Evolutionary conservation across 2,888 invertebrate species (phyloP).

Genomic region (Drosophila phalerata): DNA sequence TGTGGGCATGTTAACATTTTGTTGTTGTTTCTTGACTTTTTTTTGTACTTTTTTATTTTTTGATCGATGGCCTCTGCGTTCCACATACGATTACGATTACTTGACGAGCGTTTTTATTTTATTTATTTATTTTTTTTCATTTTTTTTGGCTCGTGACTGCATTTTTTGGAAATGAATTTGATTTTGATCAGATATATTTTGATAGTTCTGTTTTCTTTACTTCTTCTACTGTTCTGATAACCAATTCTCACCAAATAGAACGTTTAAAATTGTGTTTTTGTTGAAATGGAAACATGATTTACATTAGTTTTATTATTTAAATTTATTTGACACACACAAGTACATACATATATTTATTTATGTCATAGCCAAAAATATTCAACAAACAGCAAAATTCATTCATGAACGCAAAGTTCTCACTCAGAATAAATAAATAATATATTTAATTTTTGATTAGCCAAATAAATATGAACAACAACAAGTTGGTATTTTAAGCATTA

Average conservation of each 20-base stretch:
- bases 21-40: slow-evolving; percentile 17
- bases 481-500: slow-evolving; percentile 50
- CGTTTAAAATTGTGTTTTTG: not conserved
- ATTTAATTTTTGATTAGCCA: slow-evolving; percentile 77
- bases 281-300: slow-evolving; percentile 6
- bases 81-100: slow-evolving; percentile 53
- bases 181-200: slow-evolving; percentile 44
- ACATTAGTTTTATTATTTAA: slow-evolving; percentile 42
- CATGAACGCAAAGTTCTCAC: slow-evolving; percentile 56
- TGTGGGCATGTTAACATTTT: slow-evolving; percentile 66
- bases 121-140: too few relatives aligned
- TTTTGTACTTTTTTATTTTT: slow-evolving; percentile 32
- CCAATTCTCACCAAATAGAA: not conserved
- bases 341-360: slow-evolving; percentile 8
- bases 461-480: slow-evolving; percentile 54
- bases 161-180: slow-evolving; percentile 48
- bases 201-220: slow-evolving; percentile 12
- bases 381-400: slow-evolving; percentile 53
- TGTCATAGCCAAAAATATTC: slow-evolving; percentile 76
- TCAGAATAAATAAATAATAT: slow-evolving; percentile 51
- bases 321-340: slow-evolving; percentile 17
- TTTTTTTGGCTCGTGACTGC: slow-evolving; percentile 59
- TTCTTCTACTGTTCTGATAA: slow-evolving; percentile 15
- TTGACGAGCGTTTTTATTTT: slow-evolving; percentile 30
- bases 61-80: slow-evolving; percentile 71